Conservation (phyloP, 1,140 invertebrate species). For the Zaprionus davidi region DNA sequence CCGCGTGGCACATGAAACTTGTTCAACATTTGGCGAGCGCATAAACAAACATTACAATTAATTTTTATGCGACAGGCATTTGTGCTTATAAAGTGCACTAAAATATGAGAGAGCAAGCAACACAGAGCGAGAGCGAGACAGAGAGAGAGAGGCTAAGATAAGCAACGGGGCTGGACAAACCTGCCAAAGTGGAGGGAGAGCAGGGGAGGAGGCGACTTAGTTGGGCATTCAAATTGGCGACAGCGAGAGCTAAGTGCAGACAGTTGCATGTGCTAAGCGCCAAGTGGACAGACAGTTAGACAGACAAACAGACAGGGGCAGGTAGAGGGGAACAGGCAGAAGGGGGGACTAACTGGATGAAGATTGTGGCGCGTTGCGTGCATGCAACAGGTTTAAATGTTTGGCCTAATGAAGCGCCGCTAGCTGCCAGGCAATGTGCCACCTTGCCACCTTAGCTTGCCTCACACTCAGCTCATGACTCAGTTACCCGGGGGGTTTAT, state of each 20-base stretch:
- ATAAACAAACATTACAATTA: slow-evolving; percentile 83
- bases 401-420: slow-evolving; percentile 62
- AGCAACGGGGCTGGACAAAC: slow-evolving; percentile 38
- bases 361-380: slow-evolving; percentile 40
- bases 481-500: slow-evolving; percentile 59
- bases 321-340: slow-evolving; percentile 1
- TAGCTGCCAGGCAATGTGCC: slow-evolving; percentile 15
- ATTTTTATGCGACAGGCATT: slow-evolving; percentile 81
- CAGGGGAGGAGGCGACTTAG: neutral
- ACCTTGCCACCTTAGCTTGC: neutral
- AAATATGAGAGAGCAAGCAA: slow-evolving; percentile 58
- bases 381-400: slow-evolving; percentile 63
- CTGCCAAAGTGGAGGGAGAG: neutral
- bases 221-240: slow-evolving; percentile 58
- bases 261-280: slow-evolving; percentile 63
- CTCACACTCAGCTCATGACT: slow-evolving; percentile 38
- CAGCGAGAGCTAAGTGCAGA: slow-evolving; percentile 63
- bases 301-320: slow-evolving; percentile 4
- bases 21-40: slow-evolving; percentile 65
- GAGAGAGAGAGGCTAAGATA: slow-evolving; percentile 39
- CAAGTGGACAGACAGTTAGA: slow-evolving; percentile 34
- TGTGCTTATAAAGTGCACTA: slow-evolving; percentile 76
- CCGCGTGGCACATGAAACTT: slow-evolving; percentile 47
- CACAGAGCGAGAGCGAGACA: slow-evolving; percentile 12
- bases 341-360: slow-evolving; percentile 36